Base-by-base conservation (phyloP, 2,888 invertebrate species). In the Rhamnusium bicolor region DNA sequence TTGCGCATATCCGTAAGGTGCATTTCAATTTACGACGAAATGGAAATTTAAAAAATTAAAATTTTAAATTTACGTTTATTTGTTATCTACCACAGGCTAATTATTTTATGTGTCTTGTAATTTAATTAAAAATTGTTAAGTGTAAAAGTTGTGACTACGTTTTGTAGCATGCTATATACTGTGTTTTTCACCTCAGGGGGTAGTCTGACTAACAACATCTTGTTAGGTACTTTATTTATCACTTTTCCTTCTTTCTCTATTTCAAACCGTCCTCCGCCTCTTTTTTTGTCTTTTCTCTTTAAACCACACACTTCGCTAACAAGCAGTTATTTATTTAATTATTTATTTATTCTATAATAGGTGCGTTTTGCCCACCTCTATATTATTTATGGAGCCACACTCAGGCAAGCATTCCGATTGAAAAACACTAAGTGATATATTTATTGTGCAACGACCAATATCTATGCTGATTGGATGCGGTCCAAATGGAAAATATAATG, bases 341-440 rank as follows among this genome's bases (percentile, higher is more conserved):
- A 88, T 88, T 88, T 88, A 88, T 88, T 88, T 88, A 88, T 88
- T 88, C 87, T 87, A 86, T 88, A 88, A 88, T 88, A 88, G 87
- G 87, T 88, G 87, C 86, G 87, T 88, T 88, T 87, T 88, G 80
- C 88, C 88, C 88, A 88, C 88, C 88, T 87, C 85, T 84, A 83
- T 79, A 81, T 87, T 87, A 88, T 88, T 88, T 88, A 88, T 88
- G 87, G 81, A 85, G 86, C 88, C 88, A 88, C 88, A 88, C 88
- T 87, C 88, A 86, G 87, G 80, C 85, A 83, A 81, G 85, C 82
- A 84, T 84, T 83, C 84, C 85, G 83, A 86, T 87, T 87, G 86
- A 86, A 87, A 87, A 84, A 79, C 84, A 80, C 79, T 83, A 80
- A 78, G 80, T 82, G 84, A 86, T 83, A 82, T 86, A 86, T 88